A percentile compares a stretch with the other conserved stretches of the same genome.
phyloP scores from a whole-genome alignment of 2,113 vertebrate species.

The Macrotus californicus region DNA sequence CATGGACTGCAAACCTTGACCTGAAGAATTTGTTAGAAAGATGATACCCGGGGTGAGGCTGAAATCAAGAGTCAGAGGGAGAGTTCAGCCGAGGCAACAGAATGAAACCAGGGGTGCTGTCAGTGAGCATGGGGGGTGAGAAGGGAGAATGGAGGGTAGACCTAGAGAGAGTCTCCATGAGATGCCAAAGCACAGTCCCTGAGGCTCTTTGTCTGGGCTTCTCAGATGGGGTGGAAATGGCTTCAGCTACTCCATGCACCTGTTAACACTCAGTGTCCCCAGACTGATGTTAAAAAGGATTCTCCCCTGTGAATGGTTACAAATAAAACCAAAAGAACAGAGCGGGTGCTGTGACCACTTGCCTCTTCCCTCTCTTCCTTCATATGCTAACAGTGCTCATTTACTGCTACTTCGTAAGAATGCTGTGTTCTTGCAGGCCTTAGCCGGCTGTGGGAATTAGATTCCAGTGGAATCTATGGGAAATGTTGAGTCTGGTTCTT shows the following conservation, averaged over 20 bases:
- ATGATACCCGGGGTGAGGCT: neutral
- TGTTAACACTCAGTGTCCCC: neutral
- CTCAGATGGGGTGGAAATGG: neutral
- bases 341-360: neutral
- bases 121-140: neutral
- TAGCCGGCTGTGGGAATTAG: neutral
- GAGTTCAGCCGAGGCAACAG: neutral
- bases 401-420: neutral
- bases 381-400: neutral
- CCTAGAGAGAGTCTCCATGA: neutral
- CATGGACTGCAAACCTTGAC: neutral
- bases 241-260: neutral
- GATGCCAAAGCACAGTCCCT: neutral
- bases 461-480: neutral
- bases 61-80: neutral
- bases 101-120: neutral
- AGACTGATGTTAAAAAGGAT: neutral
- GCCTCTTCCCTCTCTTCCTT: neutral
- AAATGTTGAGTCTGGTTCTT: neutral
- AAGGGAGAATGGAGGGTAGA: no score
- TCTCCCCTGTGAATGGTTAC: neutral
- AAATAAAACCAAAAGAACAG: neutral
- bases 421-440: neutral
- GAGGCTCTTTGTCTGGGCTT: neutral
- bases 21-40: neutral